Base-by-base conservation (phyloP, 2,797 vertebrate genomes). In the Parambassis ranga region DNA sequence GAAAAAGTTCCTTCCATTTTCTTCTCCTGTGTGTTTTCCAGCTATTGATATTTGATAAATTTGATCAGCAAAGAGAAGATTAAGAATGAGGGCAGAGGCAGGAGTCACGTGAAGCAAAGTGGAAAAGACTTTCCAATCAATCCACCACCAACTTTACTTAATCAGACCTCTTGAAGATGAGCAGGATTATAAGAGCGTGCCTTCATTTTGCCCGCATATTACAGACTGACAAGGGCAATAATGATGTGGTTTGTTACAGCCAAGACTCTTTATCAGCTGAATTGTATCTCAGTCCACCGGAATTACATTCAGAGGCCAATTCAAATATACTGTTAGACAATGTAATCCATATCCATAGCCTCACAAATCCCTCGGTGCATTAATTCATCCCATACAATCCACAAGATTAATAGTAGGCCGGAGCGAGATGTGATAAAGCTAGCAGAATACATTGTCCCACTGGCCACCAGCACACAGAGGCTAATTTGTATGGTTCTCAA, bases 331-430 rank as follows among this genome's bases (percentile, higher is more conserved):
- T 28, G 48, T 69, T 51, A 66, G 75, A 89, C 84, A 82, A 82
- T 75, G 75, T 82, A 82, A 89, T 89, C 86, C 77, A 85, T 87
- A 86, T 76, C 74, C 55, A 52, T 51, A 63, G 78, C 75, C 63
- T 69, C 62, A 65, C 71, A 84, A 87, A 88, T 90, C 87, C 87
- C 85, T 65, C 38, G 18, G 72, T 47, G 80, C 66, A 85, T 82
- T 77, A 82, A 83, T 90, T 85, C 75, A 83, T 71, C 72, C 74
- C 65, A 76, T 72, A 67, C 58, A 57, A 75, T 72, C 73, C 65
- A 61, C 69, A 81, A 84, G 85, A 90, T 87, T 87, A 89, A 90
- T 89, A 83, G 79, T 41, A 72, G 75, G 71, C 79, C 14, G 5
- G 42, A 47, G 56, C 36, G 15, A 64, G 75, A 83, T 65, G 75